These are phyloP conservation scores for Hypena proboscidalis DNA, from an alignment of 2,888 invertebrate genomes.

Conservation along the genomic window DNA sequence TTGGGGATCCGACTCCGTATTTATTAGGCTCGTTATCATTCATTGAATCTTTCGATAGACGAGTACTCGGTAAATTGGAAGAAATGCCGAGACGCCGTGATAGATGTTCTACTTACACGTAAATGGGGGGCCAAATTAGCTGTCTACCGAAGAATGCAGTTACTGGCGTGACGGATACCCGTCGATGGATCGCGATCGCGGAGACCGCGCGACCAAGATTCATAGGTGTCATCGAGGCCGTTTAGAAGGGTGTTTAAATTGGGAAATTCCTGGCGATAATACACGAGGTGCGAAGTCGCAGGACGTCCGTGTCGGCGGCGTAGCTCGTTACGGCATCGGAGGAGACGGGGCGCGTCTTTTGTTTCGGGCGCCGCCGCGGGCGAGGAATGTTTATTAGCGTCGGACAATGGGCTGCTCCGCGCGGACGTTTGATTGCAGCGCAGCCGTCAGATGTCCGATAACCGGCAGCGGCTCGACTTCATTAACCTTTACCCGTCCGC, in stretches of 20 bases:
- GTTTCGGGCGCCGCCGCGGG: constrained; percentile 20
- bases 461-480: constrained; percentile 57
- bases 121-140: constrained; percentile 80
- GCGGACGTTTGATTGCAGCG: constrained; percentile 31
- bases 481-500: constrained; percentile 75
- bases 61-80: constrained; percentile 72
- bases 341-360: constrained; percentile 22
- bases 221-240: constrained; percentile 75
- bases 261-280: constrained; percentile 74
- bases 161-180: constrained; percentile 75
- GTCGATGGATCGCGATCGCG: constrained; percentile 50
- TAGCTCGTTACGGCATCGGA: constrained; percentile 30
- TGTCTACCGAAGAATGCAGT: constrained; percentile 80
- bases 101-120: constrained; percentile 79
- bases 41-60: constrained; percentile 82
- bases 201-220: constrained; percentile 64
- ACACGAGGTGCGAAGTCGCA: constrained; percentile 55
- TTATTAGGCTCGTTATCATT: constrained; percentile 85
- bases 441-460: constrained; percentile 70
- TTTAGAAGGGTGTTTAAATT: constrained; percentile 66
- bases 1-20: constrained; percentile 80
- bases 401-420: constrained; percentile 27
- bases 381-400: constrained; percentile 42
- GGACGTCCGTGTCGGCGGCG: constrained; percentile 33
- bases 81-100: constrained; percentile 72